phyloP scores from a whole-genome alignment of 2,888 invertebrate species.

The Chrysodeixis includens region DNA sequence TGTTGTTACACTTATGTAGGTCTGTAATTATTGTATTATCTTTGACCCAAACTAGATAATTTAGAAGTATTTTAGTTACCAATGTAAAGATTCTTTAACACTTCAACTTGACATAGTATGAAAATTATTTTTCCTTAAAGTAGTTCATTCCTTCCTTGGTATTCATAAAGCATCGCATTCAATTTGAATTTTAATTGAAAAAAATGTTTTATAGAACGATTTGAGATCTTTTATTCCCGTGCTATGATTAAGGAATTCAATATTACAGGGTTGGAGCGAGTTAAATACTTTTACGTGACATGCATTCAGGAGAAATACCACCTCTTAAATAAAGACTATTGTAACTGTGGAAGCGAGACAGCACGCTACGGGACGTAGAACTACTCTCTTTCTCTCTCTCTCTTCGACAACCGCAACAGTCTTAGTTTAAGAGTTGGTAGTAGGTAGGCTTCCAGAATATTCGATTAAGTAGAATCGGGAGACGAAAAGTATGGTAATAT shows the following conservation, averaged over 20 bases:
- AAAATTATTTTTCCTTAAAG: neutral
- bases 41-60: too few relatives aligned
- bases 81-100: neutral
- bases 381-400: neutral
- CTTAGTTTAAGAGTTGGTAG: too few relatives aligned
- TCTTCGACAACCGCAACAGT: too few relatives aligned
- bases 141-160: neutral
- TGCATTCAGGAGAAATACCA: neutral
- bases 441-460: too few relatives aligned
- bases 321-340: neutral
- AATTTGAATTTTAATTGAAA: neutral
- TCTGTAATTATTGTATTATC: too few relatives aligned
- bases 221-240: neutral
- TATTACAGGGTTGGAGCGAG: neutral
- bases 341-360: neutral
- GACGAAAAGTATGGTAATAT: constrained; percentile 28
- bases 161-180: neutral
- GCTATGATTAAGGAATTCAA: neutral
- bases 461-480: constrained; percentile 24
- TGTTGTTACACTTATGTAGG: too few relatives aligned
- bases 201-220: constrained; percentile 1
- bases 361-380: neutral
- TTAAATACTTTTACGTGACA: neutral
- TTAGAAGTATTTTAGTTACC: too few relatives aligned
- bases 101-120: neutral